Evolutionary conservation across 2,888 invertebrate genomes (phyloP).

Genomic region (Neoscelio sp.): DNA sequence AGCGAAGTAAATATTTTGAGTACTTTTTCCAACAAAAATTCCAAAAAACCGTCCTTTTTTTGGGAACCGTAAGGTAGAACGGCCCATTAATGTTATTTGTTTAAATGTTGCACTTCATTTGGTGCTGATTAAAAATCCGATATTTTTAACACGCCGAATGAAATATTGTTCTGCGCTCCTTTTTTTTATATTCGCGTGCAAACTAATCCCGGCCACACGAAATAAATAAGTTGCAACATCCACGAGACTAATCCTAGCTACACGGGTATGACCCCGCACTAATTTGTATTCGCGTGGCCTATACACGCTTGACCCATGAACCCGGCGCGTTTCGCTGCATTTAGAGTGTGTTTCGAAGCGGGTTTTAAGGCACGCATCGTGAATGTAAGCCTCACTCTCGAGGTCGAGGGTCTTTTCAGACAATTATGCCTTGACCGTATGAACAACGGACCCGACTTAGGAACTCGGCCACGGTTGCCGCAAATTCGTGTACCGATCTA

Average conservation of each 20-base stretch:
- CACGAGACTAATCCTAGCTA: constrained; percentile 46
- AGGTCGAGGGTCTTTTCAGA: constrained; percentile 58
- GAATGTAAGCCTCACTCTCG: constrained; percentile 38
- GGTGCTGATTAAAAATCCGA: too few species aligned
- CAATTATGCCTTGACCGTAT: constrained; percentile 56
- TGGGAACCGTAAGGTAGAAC: too few species aligned
- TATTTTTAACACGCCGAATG: constrained; percentile 20
- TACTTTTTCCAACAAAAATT: too few species aligned
- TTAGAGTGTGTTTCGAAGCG: constrained; percentile 48
- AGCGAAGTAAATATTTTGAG: too few species aligned
- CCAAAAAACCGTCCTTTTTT: too few species aligned
- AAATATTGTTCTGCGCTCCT: constrained; percentile 7
- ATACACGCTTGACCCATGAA: constrained; percentile 56
- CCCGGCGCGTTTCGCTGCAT: constrained; percentile 55
- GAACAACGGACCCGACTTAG: constrained; percentile 53
- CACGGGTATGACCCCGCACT: constrained; percentile 36
- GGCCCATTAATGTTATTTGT: too few species aligned
- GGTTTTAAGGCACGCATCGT: constrained; percentile 58
- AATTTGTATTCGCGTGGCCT: constrained; percentile 66
- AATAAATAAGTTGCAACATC: constrained; percentile 32
- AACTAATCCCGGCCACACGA: constrained; percentile 23
- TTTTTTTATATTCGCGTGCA: constrained; percentile 5
- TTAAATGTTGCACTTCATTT: too few species aligned
- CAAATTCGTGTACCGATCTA: constrained; percentile 53
- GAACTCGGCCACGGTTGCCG: constrained; percentile 60